phyloP scores from a whole-genome alignment of 2,113 vertebrate genomes.

The Saccopteryx bilineata region DNA sequence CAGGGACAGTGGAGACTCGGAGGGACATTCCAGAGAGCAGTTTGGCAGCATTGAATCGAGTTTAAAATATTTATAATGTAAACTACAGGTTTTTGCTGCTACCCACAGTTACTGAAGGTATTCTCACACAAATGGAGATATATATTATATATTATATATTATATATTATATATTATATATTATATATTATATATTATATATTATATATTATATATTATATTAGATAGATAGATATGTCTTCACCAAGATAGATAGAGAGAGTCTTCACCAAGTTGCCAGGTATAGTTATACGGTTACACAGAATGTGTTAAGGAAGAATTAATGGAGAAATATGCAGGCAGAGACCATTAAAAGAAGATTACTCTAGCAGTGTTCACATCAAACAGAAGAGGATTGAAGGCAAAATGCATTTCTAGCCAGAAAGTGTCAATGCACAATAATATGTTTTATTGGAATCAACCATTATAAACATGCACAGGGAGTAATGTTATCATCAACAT shows the following conservation, averaged over 20 bases:
- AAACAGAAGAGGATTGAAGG: not conserved
- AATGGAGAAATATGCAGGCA: not conserved
- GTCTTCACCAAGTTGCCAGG: not conserved
- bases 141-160: no score
- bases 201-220: no score
- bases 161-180: no score
- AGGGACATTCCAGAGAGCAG: not conserved
- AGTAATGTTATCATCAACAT: not conserved
- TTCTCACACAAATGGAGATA: not conserved
- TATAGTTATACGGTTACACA: not conserved
- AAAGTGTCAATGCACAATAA: not conserved
- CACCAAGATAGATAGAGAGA: no score
- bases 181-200: no score
- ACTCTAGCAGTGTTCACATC: not conserved
- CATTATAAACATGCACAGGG: not conserved
- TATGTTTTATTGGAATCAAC: not conserved
- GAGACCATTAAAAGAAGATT: not conserved
- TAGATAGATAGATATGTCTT: no score
- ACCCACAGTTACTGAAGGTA: not conserved
- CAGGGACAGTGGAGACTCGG: rapidly evolving
- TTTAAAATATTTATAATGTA: not conserved
- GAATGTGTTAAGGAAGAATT: not conserved
- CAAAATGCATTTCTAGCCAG: not conserved
- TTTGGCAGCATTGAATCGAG: not conserved
- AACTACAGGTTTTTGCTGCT: not conserved